phyloP scores from a whole-genome alignment of 1,140 invertebrate genomes.

The Pseudomyrmex cubaensis region DNA sequence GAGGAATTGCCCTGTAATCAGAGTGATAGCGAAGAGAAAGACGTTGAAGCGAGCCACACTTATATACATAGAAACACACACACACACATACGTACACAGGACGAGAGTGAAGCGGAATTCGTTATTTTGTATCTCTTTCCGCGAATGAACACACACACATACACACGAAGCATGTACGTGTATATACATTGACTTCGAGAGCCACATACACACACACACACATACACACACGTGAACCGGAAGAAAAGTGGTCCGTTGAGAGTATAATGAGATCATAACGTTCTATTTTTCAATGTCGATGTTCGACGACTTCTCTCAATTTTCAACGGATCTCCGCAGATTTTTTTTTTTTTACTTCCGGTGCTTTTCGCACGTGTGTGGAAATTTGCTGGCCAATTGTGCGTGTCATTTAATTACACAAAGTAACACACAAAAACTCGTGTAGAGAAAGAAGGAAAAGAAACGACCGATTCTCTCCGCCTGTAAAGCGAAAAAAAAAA shows the following conservation, averaged over 20 bases:
- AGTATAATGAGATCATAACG: too few species aligned
- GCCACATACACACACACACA: too few species aligned
- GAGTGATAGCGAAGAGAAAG: constrained; percentile 65
- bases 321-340: not conserved
- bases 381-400: not conserved
- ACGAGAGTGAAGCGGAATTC: constrained; percentile 36
- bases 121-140: constrained; percentile 27
- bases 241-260: too few species aligned
- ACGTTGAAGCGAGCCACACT: constrained; percentile 54
- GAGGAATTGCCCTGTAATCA: constrained; percentile 83
- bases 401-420: constrained; percentile 7
- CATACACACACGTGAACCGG: too few species aligned
- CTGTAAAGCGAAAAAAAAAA: constrained; percentile 54
- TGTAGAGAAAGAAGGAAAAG: constrained; percentile 29
- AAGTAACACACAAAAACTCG: constrained; percentile 7
- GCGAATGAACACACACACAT: too few species aligned
- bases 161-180: too few species aligned
- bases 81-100: not conserved
- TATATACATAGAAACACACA: not conserved
- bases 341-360: not conserved
- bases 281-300: not conserved
- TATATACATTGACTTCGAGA: too few species aligned
- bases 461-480: constrained; percentile 69
- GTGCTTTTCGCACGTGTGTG: not conserved
- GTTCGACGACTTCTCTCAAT: not conserved